Conservation (phyloP, 1,140 invertebrate species). For the Eupeodes corollae region DNA sequence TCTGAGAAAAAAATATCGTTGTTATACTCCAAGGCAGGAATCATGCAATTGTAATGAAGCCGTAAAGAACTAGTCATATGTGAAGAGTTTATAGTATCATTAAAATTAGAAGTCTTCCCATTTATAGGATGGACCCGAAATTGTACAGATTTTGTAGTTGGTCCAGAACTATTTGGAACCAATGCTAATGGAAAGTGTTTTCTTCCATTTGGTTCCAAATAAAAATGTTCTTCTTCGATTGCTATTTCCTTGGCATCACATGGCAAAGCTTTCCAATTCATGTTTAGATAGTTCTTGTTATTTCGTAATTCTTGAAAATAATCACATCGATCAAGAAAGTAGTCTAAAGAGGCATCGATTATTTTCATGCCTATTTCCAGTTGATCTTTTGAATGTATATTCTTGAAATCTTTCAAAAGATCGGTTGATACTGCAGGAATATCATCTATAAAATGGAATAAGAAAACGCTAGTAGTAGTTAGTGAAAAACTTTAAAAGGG, state of each 20-base stretch:
- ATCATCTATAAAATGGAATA: too few species aligned
- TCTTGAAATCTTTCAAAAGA: too few species aligned
- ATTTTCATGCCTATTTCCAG: conserved; percentile 24
- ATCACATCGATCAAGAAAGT: conserved; percentile 12
- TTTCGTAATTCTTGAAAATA: conserved; percentile 23
- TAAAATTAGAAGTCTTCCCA: conserved; percentile 1
- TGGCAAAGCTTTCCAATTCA: conserved; percentile 31
- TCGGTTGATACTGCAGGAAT: too few species aligned
- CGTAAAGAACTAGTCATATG: conserved; percentile 20
- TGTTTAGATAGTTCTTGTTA: conserved; percentile 24
- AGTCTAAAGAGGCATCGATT: conserved; percentile 17
- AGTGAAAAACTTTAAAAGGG: too few species aligned
- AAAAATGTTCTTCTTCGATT: conserved; percentile 26
- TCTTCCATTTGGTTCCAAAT: conserved; percentile 24
- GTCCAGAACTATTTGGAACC: conserved; percentile 21
- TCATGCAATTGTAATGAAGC: conserved; percentile 25
- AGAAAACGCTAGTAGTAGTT: too few species aligned
- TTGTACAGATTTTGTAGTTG: not conserved
- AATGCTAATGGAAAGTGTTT: conserved; percentile 23
- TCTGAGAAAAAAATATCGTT: conserved; percentile 14
- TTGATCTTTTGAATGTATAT: conserved; percentile 5
- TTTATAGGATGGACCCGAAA: conserved; percentile 5
- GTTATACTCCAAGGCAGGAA: conserved; percentile 18
- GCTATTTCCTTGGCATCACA: conserved; percentile 25
- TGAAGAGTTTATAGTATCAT: not conserved